A percentile compares a stretch with the other conserved stretches of the same genome.
These are phyloP conservation scores for Virgularia gustaviana DNA, from an alignment of 92 coral and sea anemone genomes.

Conservation along the genomic window DNA sequence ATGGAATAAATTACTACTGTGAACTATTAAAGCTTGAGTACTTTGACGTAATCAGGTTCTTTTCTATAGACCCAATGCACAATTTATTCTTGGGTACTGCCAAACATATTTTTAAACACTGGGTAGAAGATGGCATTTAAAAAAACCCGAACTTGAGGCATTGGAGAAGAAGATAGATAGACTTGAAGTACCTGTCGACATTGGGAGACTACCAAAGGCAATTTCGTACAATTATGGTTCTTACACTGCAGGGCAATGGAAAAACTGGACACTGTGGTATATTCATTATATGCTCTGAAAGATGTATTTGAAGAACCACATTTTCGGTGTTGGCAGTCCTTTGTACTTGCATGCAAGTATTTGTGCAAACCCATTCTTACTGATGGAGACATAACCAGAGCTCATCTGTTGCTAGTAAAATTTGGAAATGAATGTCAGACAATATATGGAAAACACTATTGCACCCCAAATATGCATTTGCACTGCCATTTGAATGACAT, in stretches of 20 bases:
- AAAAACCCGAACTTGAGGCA: background rate
- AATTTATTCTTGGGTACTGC: background rate
- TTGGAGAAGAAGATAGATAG: conserved; percentile 25
- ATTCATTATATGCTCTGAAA: conserved; percentile 55
- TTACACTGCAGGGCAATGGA: conserved; percentile 57
- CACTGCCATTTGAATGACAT: conserved; percentile 52
- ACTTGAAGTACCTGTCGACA: conserved; percentile 45
- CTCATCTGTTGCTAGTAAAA: conserved; percentile 43
- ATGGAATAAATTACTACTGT: background rate
- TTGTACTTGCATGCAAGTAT: conserved; percentile 47
- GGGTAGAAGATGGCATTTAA: conserved; percentile 19
- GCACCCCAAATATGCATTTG: conserved; percentile 59
- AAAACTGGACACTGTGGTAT: conserved; percentile 59
- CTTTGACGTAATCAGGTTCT: background rate
- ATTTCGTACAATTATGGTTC: conserved; percentile 51
- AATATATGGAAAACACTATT: conserved; percentile 44
- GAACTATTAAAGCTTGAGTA: background rate
- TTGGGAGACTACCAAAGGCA: conserved; percentile 49
- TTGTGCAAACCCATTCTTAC: conserved; percentile 33
- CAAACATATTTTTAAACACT: background rate
- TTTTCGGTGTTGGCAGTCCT: conserved; percentile 53
- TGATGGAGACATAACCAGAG: conserved; percentile 20
- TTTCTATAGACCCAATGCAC: background rate
- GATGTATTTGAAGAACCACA: conserved; percentile 51
- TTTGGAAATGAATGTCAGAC: conserved; percentile 45